phyloP scores from a whole-genome alignment of 2,113 vertebrate species.

The Andinoacara biseriatus region DNA sequence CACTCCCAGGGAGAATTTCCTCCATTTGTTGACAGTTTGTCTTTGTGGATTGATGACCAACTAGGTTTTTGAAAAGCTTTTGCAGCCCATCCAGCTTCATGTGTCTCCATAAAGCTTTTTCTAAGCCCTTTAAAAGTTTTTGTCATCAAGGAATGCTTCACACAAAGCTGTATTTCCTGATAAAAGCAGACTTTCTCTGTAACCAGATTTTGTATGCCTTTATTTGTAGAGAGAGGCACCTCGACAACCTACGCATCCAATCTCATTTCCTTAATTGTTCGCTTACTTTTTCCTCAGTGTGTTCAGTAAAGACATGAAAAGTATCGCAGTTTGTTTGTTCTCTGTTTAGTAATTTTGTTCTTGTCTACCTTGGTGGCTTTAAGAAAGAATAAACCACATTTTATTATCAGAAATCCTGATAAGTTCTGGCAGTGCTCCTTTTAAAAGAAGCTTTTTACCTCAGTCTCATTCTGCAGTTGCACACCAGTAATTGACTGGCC shows the following conservation, averaged over 20 bases:
- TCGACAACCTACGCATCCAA: neutral
- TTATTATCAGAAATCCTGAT: neutral
- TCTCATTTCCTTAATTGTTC: neutral
- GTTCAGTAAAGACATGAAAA: constrained; percentile 2
- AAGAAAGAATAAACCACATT: neutral
- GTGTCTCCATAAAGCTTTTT: constrained; percentile 1
- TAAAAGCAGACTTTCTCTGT: neutral
- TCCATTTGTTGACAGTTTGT: constrained; percentile 5
- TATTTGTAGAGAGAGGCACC: neutral
- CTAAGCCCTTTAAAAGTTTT: constrained; percentile 3
- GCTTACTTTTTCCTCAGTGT: neutral
- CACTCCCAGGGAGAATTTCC: neutral
- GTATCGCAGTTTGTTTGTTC: constrained; percentile 5
- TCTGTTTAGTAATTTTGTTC: neutral
- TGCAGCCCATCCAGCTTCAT: neutral
- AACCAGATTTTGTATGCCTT: neutral
- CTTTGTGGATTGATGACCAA: constrained; percentile 5
- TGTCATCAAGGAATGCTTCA: constrained; percentile 1
- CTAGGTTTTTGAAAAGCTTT: neutral
- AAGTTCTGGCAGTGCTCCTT: neutral
- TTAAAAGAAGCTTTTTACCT: neutral
- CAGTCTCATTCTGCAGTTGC: neutral
- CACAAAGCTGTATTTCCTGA: neutral
- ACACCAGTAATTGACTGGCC: neutral
- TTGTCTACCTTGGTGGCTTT: neutral